These are phyloP conservation scores for Hippocampus barbouri DNA, from an alignment of 2,113 vertebrate species.

Conservation along the genomic window DNA sequence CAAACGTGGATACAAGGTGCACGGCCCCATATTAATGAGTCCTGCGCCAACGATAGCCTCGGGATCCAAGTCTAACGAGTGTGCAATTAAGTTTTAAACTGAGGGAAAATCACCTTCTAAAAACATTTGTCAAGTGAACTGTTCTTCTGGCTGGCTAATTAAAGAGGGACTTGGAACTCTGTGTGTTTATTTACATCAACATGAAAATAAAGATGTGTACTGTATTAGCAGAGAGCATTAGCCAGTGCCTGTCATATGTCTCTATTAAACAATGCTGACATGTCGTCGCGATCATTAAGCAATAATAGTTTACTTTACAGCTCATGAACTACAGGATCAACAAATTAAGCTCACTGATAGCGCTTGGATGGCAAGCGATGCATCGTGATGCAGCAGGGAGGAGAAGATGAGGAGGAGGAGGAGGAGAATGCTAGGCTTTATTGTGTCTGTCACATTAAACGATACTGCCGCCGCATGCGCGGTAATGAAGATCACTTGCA, in stretches of 20 bases:
- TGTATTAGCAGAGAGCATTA: constrained; percentile 55
- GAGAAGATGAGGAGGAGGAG: neutral
- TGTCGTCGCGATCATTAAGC: constrained; percentile 75
- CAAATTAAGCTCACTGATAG: constrained; percentile 72
- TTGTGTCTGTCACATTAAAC: constrained; percentile 69
- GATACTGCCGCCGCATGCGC: constrained; percentile 58
- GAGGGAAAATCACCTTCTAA: constrained; percentile 77
- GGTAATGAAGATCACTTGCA: constrained; percentile 67
- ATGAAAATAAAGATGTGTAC: constrained; percentile 71
- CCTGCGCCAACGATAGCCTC: constrained; percentile 61
- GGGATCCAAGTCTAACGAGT: constrained; percentile 74
- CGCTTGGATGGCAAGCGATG: constrained; percentile 47
- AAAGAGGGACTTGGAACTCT: constrained; percentile 67
- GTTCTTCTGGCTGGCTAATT: constrained; percentile 71
- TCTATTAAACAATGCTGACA: constrained; percentile 75
- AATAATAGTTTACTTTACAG: constrained; percentile 79
- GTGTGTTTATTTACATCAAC: constrained; percentile 72
- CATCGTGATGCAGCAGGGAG: constrained; percentile 23
- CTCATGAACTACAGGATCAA: constrained; percentile 77
- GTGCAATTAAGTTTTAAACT: constrained; percentile 75
- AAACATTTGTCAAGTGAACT: constrained; percentile 77
- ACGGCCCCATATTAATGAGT: constrained; percentile 64
- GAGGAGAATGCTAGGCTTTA: constrained; percentile 49
- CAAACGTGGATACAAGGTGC: constrained; percentile 42
- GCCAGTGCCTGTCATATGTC: constrained; percentile 69